phyloP scores from a whole-genome alignment of 1,140 invertebrate genomes.

The Papilio aristodemus region DNA sequence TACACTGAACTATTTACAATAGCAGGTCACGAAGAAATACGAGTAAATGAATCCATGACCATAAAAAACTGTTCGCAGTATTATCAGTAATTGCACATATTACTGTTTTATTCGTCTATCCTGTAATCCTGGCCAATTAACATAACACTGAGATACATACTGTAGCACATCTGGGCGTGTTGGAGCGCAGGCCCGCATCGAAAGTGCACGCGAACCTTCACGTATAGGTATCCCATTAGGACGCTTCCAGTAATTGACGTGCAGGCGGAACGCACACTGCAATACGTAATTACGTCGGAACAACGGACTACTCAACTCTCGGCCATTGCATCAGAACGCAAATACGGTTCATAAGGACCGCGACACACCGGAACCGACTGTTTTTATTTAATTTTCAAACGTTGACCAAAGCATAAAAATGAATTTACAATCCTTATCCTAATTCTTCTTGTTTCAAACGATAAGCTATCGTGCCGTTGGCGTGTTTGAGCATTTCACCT shows the following conservation, averaged over 20 bases:
- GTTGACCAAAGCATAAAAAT: neutral
- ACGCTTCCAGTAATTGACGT: constrained; percentile 36
- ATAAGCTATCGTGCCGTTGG: no score
- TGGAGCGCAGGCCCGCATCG: constrained; percentile 22
- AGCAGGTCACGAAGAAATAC: neutral
- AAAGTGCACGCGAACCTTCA: constrained; percentile 17
- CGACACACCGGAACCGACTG: constrained; percentile 1
- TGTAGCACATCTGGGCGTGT: neutral
- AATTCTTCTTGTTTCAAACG: no score
- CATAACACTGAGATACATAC: neutral
- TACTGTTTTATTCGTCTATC: neutral
- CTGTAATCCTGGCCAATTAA: constrained; percentile 1
- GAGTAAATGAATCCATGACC: no score
- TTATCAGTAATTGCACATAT: neutral
- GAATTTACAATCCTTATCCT: no score
- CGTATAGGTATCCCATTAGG: constrained; percentile 30
- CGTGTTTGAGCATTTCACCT: no score
- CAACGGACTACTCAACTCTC: constrained; percentile 37
- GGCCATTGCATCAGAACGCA: constrained; percentile 33
- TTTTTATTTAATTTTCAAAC: neutral
- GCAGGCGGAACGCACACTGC: constrained; percentile 39
- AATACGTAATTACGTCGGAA: constrained; percentile 51
- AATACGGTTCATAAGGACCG: constrained; percentile 32
- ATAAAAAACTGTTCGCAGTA: neutral
- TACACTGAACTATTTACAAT: no score